Conservation (phyloP, 37 sponge, comb jelly and placozoan genomes). For the Hormiphora californensis region DNA sequence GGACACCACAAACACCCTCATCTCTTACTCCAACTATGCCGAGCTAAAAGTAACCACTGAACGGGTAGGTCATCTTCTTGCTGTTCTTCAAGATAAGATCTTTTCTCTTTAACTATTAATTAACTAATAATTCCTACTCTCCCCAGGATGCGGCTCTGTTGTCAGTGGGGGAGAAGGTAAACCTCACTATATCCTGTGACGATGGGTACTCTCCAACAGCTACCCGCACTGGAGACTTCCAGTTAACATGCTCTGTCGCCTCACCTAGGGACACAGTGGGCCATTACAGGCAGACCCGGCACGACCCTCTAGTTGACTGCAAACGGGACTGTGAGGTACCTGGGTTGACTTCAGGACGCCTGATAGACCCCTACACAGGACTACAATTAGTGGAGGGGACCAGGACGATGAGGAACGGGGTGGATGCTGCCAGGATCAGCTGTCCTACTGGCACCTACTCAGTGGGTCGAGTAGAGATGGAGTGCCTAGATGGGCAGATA, state of each 20-base stretch:
- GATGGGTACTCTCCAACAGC: slow-evolving; percentile 23
- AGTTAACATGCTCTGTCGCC: not conserved
- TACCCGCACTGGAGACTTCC: slow-evolving; percentile 11
- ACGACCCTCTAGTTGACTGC: not conserved
- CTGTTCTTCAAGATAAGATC: too few relatives aligned
- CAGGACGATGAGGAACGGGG: slow-evolving; percentile 28
- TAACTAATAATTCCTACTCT: too few relatives aligned
- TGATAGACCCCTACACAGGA: slow-evolving; percentile 41
- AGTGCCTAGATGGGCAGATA: slow-evolving; percentile 28
- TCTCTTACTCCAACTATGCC: not conserved
- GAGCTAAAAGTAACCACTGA: slow-evolving; percentile 10
- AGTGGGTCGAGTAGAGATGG: not conserved
- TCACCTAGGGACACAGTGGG: not conserved
- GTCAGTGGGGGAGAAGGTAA: slow-evolving; percentile 9
- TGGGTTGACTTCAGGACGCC: not conserved
- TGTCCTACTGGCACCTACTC: slow-evolving; percentile 38
- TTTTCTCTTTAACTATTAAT: too few relatives aligned
- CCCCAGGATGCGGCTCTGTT: not conserved
- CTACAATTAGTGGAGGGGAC: not conserved
- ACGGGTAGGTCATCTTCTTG: not conserved
- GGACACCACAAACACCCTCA: not conserved
- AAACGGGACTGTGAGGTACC: slow-evolving; percentile 48
- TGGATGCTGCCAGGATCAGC: slow-evolving; percentile 20
- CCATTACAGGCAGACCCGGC: not conserved
- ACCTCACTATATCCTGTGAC: slow-evolving; percentile 20